Evolutionary conservation across 2,113 vertebrate species (phyloP).

Genomic region (Cercopithecus mona): DNA sequence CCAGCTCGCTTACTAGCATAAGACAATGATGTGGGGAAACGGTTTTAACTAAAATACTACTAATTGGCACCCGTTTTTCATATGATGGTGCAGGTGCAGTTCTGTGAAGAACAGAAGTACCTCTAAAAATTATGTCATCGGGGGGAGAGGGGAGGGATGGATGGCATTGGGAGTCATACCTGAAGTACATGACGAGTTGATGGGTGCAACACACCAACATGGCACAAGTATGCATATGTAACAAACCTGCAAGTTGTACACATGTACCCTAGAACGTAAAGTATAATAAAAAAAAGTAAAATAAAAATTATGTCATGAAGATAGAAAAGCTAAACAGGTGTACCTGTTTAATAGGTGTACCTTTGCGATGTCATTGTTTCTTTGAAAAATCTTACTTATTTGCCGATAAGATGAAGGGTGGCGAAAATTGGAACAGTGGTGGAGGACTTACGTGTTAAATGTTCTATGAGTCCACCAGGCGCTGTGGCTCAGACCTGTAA

Average conservation of each 20-base stretch:
- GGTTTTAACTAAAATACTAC: conserved; percentile 3
- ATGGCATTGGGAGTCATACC: no score
- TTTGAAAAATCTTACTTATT: background rate
- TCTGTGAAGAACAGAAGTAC: background rate
- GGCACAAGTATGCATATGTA: no score
- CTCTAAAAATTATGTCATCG: background rate
- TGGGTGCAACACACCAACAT: no score
- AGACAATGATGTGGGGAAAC: conserved; percentile 58
- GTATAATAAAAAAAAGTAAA: background rate
- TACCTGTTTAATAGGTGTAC: background rate
- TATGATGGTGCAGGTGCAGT: conserved; percentile 25
- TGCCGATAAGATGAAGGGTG: background rate
- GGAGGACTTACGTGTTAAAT: background rate
- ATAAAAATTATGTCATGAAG: background rate
- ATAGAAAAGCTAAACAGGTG: background rate
- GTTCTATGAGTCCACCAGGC: background rate
- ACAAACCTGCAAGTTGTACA: no score
- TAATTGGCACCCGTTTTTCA: background rate
- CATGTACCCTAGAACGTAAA: no score
- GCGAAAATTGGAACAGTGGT: background rate
- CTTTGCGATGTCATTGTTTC: background rate
- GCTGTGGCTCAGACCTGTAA: no score
- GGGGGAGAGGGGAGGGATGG: no score
- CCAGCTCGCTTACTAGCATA: conserved; percentile 64
- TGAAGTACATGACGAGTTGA: no score